These are phyloP conservation scores for Drosophila dunni DNA, from an alignment of 1,140 invertebrate species.

Conservation along the genomic window DNA sequence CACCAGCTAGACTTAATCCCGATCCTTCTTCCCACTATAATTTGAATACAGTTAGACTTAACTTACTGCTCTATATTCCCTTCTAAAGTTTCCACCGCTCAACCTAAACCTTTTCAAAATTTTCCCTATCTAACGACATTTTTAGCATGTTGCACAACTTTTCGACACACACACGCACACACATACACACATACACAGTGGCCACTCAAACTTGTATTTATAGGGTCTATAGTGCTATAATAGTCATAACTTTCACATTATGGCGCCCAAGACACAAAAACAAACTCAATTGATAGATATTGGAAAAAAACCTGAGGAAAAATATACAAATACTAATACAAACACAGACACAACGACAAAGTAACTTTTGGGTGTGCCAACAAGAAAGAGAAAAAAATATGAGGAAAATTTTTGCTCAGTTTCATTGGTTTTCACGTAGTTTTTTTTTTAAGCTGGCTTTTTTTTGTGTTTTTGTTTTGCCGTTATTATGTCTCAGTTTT, in stretches of 20 bases:
- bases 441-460: constrained; percentile 43
- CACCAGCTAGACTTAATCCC: too few relatives aligned
- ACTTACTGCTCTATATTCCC: not conserved
- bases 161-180: constrained; percentile 1
- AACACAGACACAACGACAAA: constrained; percentile 11
- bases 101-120: not conserved
- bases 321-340: constrained; percentile 24
- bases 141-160: constrained; percentile 24
- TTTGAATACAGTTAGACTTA: not conserved
- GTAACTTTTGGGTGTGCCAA: constrained; percentile 45
- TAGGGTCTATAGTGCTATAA: constrained; percentile 17
- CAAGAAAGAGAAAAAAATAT: constrained; percentile 1
- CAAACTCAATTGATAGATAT: constrained; percentile 36
- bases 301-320: constrained; percentile 41
- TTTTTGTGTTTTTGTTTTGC: constrained; percentile 30
- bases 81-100: not conserved
- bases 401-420: constrained; percentile 39
- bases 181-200: not conserved
- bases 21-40: not conserved
- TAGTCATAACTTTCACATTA: constrained; percentile 51
- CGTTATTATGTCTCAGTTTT: constrained; percentile 71
- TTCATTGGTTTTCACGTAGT: constrained; percentile 46
- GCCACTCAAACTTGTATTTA: not conserved
- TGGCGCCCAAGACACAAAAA: constrained; percentile 12
- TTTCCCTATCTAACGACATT: constrained; percentile 13